Base-by-base conservation (phyloP, 2,888 invertebrate genomes). In the Nomada ruficornis region DNA sequence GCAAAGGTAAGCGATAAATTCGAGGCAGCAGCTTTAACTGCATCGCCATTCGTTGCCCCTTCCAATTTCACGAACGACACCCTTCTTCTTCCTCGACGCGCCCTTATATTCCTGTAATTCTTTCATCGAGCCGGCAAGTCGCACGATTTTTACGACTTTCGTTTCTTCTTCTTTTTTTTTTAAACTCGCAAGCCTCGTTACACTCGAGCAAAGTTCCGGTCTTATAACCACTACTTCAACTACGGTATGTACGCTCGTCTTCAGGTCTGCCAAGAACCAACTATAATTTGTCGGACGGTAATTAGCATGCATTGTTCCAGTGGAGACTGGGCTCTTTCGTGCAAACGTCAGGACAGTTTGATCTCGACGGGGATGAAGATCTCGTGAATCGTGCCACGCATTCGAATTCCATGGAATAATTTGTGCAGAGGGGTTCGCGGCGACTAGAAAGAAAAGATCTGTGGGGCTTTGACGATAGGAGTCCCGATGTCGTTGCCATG, bases 271-370 rank as follows among this genome's bases (percentile, higher is more conserved):
- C 26, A 59, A 59, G 18, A 20, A 44, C 13, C 44, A 47, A 20
- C 50, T 60, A 47, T 68, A 76, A 82, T 82, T 73, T 29, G 68
- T 44, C 13, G 20, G 9, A 55, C 36, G 59, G 73, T 87, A 84
- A 86, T 86, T 87, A 86, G 71, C 68, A 75, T 72, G 80, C 62
- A 86, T 86, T 76, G 71, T 79, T 57, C 82, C 70, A 3, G 9
- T 10, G 9, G 42, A 36, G 52, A 15, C 52, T 26, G 50, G 52
- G 60, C 68, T 67, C 52, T 68, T 84, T 72, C 76, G 86, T 69
- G 76, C 57, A 57, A 72, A 76, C 70, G 80, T 67, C 67, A 59
- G 65, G 29, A 52, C 57, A 29, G 57, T 69, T 74, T 77, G 77
- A 76, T 70, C 55, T 20, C 47, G 54, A 74, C 47, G 42, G 29